Conservation (phyloP, 2,113 vertebrate genomes). For the Athene cunicularia region DNA sequence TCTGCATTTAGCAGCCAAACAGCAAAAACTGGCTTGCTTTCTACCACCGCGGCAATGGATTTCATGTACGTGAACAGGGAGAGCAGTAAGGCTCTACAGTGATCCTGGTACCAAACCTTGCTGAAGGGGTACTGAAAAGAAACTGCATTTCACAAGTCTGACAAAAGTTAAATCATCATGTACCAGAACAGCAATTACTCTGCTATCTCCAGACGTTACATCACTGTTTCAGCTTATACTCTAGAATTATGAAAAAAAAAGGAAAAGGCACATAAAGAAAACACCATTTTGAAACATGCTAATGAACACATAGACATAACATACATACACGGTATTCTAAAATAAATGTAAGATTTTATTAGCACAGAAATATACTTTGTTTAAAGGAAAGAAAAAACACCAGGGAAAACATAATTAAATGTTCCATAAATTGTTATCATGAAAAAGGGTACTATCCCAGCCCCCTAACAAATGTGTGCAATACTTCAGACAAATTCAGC, state of each 20-base stretch:
- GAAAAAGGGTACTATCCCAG: background rate
- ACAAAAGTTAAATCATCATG: background rate
- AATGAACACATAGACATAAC: fast-evolving
- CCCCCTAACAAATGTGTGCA: background rate
- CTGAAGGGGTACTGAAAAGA: background rate
- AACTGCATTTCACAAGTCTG: background rate
- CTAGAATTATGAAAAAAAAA: background rate
- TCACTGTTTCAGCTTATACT: background rate
- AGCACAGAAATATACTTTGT: background rate
- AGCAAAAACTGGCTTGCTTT: background rate
- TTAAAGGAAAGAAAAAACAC: background rate
- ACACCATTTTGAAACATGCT: background rate
- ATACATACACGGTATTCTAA: background rate
- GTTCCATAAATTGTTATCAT: background rate
- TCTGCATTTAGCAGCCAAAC: background rate
- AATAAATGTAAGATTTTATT: background rate
- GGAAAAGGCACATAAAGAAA: background rate
- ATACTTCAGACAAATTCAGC: background rate
- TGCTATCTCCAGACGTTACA: background rate
- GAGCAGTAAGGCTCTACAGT: background rate
- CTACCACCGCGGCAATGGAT: background rate
- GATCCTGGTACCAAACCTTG: background rate
- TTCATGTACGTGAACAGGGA: background rate
- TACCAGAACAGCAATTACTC: background rate
- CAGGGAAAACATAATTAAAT: background rate